phyloP scores from a whole-genome alignment of 2,113 vertebrate species.

The Heteronetta atricapilla region DNA sequence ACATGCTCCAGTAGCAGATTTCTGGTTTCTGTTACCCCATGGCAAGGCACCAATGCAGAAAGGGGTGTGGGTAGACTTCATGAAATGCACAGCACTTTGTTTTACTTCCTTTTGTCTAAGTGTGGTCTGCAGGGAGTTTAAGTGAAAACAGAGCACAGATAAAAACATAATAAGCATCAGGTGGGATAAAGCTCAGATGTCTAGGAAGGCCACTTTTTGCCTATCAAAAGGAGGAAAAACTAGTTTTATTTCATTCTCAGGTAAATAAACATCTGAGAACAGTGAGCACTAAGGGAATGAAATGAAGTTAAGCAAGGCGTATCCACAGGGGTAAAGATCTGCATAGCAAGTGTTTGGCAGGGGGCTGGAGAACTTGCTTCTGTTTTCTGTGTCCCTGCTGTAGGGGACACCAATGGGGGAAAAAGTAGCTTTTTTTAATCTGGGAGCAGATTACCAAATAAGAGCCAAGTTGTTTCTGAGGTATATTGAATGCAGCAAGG shows the following conservation, averaged over 20 bases:
- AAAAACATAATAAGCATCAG: background rate
- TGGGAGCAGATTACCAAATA: background rate
- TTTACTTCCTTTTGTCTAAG: background rate
- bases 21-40: background rate
- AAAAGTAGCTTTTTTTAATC: background rate
- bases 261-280: background rate
- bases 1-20: background rate
- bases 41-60: background rate
- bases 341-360: too few species aligned
- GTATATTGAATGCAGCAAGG: background rate
- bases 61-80: too few species aligned
- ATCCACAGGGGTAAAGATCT: background rate
- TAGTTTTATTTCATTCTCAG: background rate
- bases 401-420: background rate
- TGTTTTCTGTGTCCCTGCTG: background rate
- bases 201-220: background rate
- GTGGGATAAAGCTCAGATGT: background rate
- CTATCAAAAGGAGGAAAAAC: background rate
- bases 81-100: rapidly evolving
- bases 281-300: background rate
- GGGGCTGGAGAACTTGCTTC: background rate
- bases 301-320: background rate
- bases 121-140: background rate
- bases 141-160: background rate
- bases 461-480: background rate